Evolutionary conservation across 1,140 invertebrate species (phyloP).

Genomic region (Megalopta genalis): DNA sequence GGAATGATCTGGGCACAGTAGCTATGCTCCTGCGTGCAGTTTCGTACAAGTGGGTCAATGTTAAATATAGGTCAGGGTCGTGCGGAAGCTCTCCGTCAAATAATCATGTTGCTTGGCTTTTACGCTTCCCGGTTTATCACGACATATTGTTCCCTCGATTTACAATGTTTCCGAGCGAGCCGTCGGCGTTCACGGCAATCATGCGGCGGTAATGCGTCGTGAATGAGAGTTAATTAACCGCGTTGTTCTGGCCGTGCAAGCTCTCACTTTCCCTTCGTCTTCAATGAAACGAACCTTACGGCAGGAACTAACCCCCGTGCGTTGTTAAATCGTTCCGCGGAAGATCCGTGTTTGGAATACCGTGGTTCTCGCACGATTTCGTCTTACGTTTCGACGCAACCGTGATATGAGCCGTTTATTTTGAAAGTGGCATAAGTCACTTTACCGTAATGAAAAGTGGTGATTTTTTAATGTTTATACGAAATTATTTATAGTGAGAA

Average conservation of each 20-base stretch:
- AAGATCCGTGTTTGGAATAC: too few relatives aligned
- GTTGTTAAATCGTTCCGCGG: too few relatives aligned
- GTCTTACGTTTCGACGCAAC: too few relatives aligned
- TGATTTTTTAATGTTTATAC: too few relatives aligned
- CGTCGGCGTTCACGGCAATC: neutral
- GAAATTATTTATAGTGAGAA: too few relatives aligned
- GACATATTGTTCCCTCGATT: neutral
- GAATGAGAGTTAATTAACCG: neutral
- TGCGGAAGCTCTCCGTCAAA: slow-evolving; percentile 6
- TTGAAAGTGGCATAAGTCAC: too few relatives aligned
- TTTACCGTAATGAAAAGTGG: too few relatives aligned
- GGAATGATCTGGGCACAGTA: slow-evolving; percentile 12
- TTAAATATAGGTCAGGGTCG: slow-evolving; percentile 74
- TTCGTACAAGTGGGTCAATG: slow-evolving; percentile 61
- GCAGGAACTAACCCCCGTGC: too few relatives aligned
- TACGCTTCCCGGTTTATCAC: slow-evolving; percentile 4
- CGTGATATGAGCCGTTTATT: too few relatives aligned
- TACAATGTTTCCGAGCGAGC: neutral
- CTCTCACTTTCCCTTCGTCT: neutral
- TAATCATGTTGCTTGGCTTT: slow-evolving; percentile 31
- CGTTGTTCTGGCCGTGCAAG: neutral
- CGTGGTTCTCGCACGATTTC: too few relatives aligned
- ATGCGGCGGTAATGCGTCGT: neutral
- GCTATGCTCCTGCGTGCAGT: slow-evolving; percentile 40
- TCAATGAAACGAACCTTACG: neutral